Evolutionary conservation across 2,797 vertebrate species (phyloP).

Genomic region (Pachyuromys duprasi): DNA sequence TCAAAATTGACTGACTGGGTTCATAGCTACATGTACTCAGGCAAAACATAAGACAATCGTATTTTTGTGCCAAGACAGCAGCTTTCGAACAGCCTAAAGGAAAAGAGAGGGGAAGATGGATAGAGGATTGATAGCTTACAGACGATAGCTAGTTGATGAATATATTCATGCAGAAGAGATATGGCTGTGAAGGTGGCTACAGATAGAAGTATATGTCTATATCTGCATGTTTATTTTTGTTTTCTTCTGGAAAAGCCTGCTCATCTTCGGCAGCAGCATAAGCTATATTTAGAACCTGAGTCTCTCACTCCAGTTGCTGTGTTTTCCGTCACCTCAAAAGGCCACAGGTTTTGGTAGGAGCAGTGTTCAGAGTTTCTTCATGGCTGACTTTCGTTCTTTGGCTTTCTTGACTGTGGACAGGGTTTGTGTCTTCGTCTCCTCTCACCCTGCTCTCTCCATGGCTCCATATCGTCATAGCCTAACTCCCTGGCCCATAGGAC

Average conservation of each 20-base stretch:
- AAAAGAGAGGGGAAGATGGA: not conserved
- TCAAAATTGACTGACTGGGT: not conserved
- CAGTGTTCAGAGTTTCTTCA: accelerated
- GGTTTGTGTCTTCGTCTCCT: not conserved
- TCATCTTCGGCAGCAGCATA: not conserved
- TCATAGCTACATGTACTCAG: not conserved
- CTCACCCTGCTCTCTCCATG: no score
- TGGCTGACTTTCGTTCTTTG: not conserved
- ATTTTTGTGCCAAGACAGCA: not conserved
- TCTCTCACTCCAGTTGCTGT: accelerated
- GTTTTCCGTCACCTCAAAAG: no score
- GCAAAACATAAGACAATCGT: not conserved
- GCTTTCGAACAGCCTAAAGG: not conserved
- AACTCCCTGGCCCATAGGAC: no score
- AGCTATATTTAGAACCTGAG: not conserved
- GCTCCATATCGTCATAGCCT: no score
- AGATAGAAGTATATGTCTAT: not conserved
- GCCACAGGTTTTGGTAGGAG: not conserved
- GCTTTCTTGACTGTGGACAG: not conserved
- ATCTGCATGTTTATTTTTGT: not conserved
- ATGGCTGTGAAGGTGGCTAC: no score
- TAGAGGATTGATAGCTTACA: not conserved
- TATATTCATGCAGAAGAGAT: not conserved
- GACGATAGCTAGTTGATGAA: not conserved
- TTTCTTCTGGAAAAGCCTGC: not conserved